Percentiles rank a stretch among this genome's conserved stretches.
phyloP scores from a whole-genome alignment of 2,888 invertebrate genomes.

The Pseudeuparius sepicola region DNA sequence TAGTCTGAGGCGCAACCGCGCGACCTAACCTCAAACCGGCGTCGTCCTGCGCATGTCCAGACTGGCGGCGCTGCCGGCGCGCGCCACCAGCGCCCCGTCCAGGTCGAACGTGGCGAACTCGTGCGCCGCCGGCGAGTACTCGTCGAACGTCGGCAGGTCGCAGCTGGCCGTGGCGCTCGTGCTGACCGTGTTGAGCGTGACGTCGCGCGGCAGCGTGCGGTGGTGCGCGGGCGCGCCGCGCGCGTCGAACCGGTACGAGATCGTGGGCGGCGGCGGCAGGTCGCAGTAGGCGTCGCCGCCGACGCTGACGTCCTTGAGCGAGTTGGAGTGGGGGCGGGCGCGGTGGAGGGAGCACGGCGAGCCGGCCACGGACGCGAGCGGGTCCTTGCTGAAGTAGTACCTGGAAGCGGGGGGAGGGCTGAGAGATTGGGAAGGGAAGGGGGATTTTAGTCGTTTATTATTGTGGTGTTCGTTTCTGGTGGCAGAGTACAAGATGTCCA shows the following conservation, averaged over 20 bases:
- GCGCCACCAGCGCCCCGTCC: conserved; percentile 43
- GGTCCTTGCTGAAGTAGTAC: conserved; percentile 55
- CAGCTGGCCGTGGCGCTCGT: conserved; percentile 43
- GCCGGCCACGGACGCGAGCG: conserved; percentile 33
- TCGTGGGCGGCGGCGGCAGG: conserved; percentile 56
- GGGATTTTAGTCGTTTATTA: too few species aligned
- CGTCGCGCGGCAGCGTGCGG: conserved; percentile 42
- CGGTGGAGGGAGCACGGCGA: conserved; percentile 50
- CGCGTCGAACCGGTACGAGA: conserved; percentile 49
- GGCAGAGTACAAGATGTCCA: too few species aligned
- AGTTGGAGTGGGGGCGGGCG: conserved; percentile 42
- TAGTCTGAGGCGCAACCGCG: too few species aligned
- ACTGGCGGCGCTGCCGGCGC: conserved; percentile 35
- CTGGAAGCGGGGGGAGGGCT: too few species aligned
- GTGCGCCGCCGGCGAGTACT: conserved; percentile 49
- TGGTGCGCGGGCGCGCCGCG: conserved; percentile 27
- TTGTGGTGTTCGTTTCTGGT: too few species aligned
- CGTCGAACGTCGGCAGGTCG: conserved; percentile 37
- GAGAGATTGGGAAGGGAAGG: too few species aligned
- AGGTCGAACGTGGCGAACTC: conserved; percentile 63
- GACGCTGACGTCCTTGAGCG: conserved; percentile 48
- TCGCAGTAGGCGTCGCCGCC: conserved; percentile 50
- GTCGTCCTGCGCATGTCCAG: too few species aligned
- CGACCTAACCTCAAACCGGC: conserved; percentile 41
- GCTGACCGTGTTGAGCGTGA: conserved; percentile 56